phyloP scores from a whole-genome alignment of 1,140 invertebrate species.

The Pantala flavescens region DNA sequence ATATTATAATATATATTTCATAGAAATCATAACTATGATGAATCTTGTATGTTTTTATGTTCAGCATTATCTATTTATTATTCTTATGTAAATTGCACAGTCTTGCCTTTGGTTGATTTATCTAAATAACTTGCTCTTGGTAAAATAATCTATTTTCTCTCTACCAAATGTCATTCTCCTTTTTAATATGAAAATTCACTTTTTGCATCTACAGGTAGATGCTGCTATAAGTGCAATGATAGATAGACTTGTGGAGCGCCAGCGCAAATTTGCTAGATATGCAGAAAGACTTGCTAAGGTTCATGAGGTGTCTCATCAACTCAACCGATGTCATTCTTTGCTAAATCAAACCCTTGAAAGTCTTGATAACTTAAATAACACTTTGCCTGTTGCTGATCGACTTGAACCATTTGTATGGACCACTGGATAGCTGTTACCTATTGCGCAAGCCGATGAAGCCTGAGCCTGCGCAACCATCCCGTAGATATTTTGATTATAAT shows the following conservation, averaged over 20 bases:
- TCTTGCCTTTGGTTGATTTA: too few relatives aligned
- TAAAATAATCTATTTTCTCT: too few relatives aligned
- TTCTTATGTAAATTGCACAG: too few relatives aligned
- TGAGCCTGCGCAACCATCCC: too few relatives aligned
- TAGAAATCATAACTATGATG: too few relatives aligned
- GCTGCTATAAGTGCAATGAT: slow-evolving; percentile 59
- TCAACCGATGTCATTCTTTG: slow-evolving; percentile 69
- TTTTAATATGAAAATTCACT: too few relatives aligned
- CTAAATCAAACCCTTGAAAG: slow-evolving; percentile 77
- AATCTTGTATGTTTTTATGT: too few relatives aligned
- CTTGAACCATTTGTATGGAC: slow-evolving; percentile 86
- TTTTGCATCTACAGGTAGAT: slow-evolving; percentile 46
- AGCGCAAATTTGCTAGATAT: slow-evolving; percentile 71
- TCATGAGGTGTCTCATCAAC: slow-evolving; percentile 60
- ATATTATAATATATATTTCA: too few relatives aligned
- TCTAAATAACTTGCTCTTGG: too few relatives aligned
- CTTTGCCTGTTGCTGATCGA: slow-evolving; percentile 70
- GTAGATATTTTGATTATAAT: too few relatives aligned
- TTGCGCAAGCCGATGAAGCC: neutral
- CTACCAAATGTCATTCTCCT: too few relatives aligned
- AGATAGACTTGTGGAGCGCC: slow-evolving; percentile 58
- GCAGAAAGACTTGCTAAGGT: slow-evolving; percentile 74
- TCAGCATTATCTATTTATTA: too few relatives aligned
- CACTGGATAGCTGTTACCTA: slow-evolving; percentile 39
- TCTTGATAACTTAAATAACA: slow-evolving; percentile 72